Base-by-base conservation (phyloP, 64 coral and sea anemone genomes). In the Stichodactyla mertensii region DNA sequence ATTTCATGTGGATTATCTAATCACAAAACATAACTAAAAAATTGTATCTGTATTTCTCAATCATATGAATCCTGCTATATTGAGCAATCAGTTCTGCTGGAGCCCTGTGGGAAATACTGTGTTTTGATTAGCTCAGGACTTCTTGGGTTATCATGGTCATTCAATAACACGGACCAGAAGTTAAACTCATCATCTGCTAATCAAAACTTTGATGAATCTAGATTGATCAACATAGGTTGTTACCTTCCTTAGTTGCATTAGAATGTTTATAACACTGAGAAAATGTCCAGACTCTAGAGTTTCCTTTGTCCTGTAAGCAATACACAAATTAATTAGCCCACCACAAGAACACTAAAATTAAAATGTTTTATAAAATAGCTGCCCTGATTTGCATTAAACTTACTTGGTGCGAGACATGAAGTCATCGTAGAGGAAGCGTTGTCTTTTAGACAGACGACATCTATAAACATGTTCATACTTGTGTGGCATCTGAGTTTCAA, bases 161-260 rank as follows among this genome's bases (percentile, higher is more conserved):
- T 85, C 83, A 85, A 85, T 7, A 85, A 85, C 83, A 85, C 83
- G 83, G 83, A 85, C 83, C 83, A 85, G 83, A 85, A 85, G 83
- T 85, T 85, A 10, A 57, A 85, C 56, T 85, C 83, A 85, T 85
- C 83, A 85, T 85, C 16, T 85, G 60, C 83, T 62, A 23, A 85
- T 64, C 26, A 78, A 16, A 22, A 87, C 23, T 66, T n/a, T 0
- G 22, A 22, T n/a, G 6, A 22, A n/a, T 66, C 19, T n/a, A 66
- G 62, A 13, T 9, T 19, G 24, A 51, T 10, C 1, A 31, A 61
- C 62, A n/a, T 66, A 22, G 62, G 0, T 66, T 7, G 8, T 57
- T 93, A 98, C 95, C 95, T 98, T 98, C 61, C 95, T 89, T 18
- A 98, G 87, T 52, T 98, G 95, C 95, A 98, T 98, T 57, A 98